Evolutionary conservation across 92 coral and sea anemone species (phyloP).

Genomic region (Hydrozoanthus gracilis): DNA sequence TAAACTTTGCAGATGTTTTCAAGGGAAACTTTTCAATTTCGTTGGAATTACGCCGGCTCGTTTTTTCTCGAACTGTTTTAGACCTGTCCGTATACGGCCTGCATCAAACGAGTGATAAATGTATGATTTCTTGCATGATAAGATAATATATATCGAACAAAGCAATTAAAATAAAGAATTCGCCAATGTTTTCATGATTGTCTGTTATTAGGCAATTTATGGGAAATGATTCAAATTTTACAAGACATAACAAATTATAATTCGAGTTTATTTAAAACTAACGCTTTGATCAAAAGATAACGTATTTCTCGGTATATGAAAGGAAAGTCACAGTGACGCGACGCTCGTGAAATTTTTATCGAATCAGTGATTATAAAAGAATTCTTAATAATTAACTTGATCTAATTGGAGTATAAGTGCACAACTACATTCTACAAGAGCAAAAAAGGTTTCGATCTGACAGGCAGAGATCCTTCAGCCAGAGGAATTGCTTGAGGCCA

Average conservation of each 20-base stretch:
- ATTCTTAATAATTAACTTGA: too few relatives aligned
- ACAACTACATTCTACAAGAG: too few relatives aligned
- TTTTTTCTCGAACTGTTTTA: not conserved
- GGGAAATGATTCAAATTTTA: not conserved
- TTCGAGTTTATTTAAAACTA: not conserved
- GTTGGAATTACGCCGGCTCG: not conserved
- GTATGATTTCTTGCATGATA: not conserved
- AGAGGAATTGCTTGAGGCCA: too few relatives aligned
- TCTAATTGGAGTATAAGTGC: too few relatives aligned
- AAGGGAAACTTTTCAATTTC: not conserved
- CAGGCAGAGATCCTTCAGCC: too few relatives aligned
- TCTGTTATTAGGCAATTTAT: not conserved
- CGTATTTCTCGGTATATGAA: not conserved
- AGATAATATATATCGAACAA: not conserved
- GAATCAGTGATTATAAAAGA: too few relatives aligned
- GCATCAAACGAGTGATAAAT: not conserved
- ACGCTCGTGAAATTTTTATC: too few relatives aligned
- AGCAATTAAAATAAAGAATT: not conserved
- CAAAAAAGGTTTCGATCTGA: too few relatives aligned
- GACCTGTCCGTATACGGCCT: not conserved
- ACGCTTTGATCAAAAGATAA: not conserved
- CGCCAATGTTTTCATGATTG: not conserved
- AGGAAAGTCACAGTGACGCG: not conserved
- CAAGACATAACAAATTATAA: not conserved
- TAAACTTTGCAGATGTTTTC: not conserved